A percentile compares a stretch with the other conserved stretches of the same genome.
Evolutionary conservation across 2,888 invertebrate species (phyloP).

Genomic region (Gibbula magus): DNA sequence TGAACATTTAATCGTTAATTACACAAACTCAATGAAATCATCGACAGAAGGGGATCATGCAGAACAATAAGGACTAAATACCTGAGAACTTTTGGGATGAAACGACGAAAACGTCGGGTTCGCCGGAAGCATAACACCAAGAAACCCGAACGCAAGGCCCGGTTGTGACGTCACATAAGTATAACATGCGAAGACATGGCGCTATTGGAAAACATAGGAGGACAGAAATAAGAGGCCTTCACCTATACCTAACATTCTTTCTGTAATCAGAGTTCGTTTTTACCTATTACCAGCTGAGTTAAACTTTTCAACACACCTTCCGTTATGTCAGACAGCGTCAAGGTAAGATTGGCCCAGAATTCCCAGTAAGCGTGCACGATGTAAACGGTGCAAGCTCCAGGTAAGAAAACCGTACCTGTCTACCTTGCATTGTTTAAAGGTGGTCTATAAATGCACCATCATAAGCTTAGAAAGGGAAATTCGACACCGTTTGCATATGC

Average conservation of each 20-base stretch:
- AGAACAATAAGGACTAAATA: not conserved
- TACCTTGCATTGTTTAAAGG: no score
- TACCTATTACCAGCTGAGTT: constrained; percentile 11
- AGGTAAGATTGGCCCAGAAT: not conserved
- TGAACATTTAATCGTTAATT: no score
- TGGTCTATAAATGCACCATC: no score
- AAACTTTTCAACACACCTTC: constrained; percentile 3
- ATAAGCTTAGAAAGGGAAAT: no score
- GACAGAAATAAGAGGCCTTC: not conserved
- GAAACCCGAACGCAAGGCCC: not conserved
- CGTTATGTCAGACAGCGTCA: not conserved
- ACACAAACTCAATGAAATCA: not conserved
- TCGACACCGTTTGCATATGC: no score
- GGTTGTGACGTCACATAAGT: constrained; percentile 1
- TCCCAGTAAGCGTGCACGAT: not conserved
- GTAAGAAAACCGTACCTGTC: no score
- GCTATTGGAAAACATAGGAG: not conserved
- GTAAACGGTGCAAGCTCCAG: not conserved
- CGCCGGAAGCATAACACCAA: not conserved
- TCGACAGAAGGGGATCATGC: not conserved
- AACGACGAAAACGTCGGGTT: not conserved
- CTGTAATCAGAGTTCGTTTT: constrained; percentile 3
- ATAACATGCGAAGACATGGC: not conserved
- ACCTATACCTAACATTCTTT: not conserved
- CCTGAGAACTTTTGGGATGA: not conserved